Conservation (phyloP, 2,113 vertebrate genomes). For the Cryptotis parvus region DNA sequence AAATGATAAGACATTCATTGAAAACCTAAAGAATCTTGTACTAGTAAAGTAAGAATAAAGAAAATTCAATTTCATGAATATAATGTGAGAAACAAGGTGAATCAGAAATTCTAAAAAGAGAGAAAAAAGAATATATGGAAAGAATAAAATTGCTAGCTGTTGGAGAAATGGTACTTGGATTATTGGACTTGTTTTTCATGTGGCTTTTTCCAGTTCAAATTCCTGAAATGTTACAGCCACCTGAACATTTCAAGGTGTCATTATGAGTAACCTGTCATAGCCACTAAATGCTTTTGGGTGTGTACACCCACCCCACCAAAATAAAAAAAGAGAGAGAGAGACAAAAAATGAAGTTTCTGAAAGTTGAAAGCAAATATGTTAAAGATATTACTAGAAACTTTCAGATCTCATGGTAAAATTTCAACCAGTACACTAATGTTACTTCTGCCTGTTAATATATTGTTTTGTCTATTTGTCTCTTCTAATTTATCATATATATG, state of each 20-base stretch:
- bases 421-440: neutral
- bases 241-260: no score
- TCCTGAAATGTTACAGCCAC: no score
- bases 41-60: neutral
- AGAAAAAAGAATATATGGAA: no score
- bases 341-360: neutral
- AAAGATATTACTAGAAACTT: neutral
- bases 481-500: neutral
- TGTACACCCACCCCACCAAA: no score
- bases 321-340: no score
- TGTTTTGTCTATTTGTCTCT: neutral
- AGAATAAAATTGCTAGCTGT: no score
- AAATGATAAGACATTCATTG: neutral
- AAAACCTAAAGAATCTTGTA: neutral
- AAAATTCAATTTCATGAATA: neutral
- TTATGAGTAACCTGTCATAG: no score
- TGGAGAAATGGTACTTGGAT: no score
- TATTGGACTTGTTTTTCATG: no score
- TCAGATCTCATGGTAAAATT: neutral
- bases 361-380: neutral
- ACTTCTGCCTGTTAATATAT: neutral
- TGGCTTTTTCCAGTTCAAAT: no score
- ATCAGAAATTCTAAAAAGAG: no score
- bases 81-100: neutral
- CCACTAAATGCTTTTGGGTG: no score